Evolutionary conservation across 2,113 vertebrate species (phyloP), one percentile per base, ranked within the genome.

Genomic region (Trinectes maculatus): DNA sequence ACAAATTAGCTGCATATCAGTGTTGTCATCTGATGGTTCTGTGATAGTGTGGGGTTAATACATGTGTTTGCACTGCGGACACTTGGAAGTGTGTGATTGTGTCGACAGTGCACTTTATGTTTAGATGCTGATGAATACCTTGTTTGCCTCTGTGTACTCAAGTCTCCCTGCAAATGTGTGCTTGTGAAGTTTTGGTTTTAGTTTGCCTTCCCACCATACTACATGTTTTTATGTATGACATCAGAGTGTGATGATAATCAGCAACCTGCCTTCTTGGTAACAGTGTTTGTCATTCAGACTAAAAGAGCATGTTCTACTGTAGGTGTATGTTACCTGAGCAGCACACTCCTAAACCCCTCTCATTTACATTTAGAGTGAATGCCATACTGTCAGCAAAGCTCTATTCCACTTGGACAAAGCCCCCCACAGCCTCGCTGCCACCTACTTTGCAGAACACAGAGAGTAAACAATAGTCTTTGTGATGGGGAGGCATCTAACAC

Each of bases 311-410:
- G 58, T 76, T 77, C 76, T 72, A 74, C 78, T 65, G 70, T 69
- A 67, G 75, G 58, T 58, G 62, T 77, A 77, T 85, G 84, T 85
- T 84, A 89, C 88, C 83, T 86, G 89, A 84, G 88, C 88, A 74
- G 55, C 76, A 62, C 76, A 70, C 79, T 83, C 70, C 83, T 85
- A 84, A 92, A 87, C 80, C 81, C 72, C 53, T 78, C 90, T 91
- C 87, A 93, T 93, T 93, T 92, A 89, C 92, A 93, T 93, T 93
- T 93, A 93, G 92, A 93, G 90, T 92, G 92, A 91, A 90, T 90
- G 81, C 85, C 80, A 83, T 70, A 84, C 77, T 84, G 78, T 80
- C 72, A 72, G 71, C 37, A 64, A 77, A 70, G 79, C 71, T 83
- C 74, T 54, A 79, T 84, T 80, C 81, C 70, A 77, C 74, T 87